These are phyloP conservation scores for Marronus borbonicus DNA, from an alignment of 2,888 invertebrate species.

Conservation along the genomic window DNA sequence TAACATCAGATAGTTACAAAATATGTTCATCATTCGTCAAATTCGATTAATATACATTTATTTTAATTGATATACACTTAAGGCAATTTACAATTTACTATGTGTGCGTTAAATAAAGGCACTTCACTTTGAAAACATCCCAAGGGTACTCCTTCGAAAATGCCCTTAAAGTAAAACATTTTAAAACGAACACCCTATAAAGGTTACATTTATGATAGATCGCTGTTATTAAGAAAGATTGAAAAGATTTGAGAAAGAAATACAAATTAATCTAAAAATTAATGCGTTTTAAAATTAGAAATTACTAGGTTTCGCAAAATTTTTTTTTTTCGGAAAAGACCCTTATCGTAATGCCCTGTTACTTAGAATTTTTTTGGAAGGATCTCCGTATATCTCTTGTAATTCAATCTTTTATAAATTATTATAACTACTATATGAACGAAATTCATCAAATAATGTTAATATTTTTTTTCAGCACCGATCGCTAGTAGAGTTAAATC, in stretches of 20 bases:
- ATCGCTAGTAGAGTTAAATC: not conserved
- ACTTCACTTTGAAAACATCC: slow-evolving; percentile 33
- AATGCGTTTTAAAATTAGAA: not conserved
- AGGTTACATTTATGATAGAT: not conserved
- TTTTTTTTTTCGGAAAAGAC: too few relatives aligned
- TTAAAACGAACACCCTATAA: not conserved
- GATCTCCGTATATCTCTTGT: not conserved
- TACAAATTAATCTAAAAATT: not conserved
- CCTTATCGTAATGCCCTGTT: slow-evolving; percentile 7
- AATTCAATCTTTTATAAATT: not conserved
- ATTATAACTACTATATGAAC: not conserved
- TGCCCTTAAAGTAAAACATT: not conserved
- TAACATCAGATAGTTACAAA: not conserved
- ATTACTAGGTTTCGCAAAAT: too few relatives aligned
- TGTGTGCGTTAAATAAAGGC: slow-evolving; percentile 36
- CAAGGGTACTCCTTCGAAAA: not conserved
- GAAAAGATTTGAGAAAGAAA: slow-evolving; percentile 16
- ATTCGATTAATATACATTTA: not conserved
- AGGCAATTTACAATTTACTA: slow-evolving; percentile 13
- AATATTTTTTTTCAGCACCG: slow-evolving; percentile 7
- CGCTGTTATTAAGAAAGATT: not conserved
- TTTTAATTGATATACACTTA: slow-evolving; percentile 8
- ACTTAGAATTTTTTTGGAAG: not conserved
- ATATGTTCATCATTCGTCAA: not conserved
- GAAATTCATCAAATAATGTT: not conserved